These are phyloP conservation scores for Musca domestica DNA, from an alignment of 1,140 invertebrate genomes.

Conservation along the genomic window DNA sequence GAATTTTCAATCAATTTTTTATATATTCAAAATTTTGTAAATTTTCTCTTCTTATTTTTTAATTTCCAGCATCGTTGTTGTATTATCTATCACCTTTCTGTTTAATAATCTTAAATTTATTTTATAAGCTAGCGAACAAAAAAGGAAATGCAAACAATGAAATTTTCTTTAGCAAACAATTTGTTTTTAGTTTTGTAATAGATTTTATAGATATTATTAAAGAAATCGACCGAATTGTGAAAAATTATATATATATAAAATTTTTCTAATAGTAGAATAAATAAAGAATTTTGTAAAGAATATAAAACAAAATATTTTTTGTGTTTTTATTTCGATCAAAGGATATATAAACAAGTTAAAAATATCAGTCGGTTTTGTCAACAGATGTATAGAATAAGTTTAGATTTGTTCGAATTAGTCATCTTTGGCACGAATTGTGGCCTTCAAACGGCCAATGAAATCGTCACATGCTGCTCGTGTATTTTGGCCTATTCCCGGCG, in stretches of 20 bases:
- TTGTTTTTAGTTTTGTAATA: conserved; percentile 24
- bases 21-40: neutral
- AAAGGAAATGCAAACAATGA: neutral
- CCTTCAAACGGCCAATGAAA: too few relatives aligned
- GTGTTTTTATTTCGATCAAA: conserved; percentile 3
- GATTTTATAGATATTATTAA: neutral
- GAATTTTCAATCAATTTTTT: conserved; percentile 1
- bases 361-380: too few relatives aligned
- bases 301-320: neutral
- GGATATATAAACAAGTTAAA: too few relatives aligned
- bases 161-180: conserved; percentile 16
- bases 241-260: neutral
- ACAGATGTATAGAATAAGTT: too few relatives aligned
- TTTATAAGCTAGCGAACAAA: neutral
- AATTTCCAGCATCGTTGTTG: neutral
- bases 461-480: too few relatives aligned
- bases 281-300: conserved; percentile 13
- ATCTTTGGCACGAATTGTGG: too few relatives aligned
- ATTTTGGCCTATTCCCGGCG: too few relatives aligned
- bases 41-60: neutral
- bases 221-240: too few relatives aligned
- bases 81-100: conserved; percentile 1
- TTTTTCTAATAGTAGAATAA: conserved; percentile 17
- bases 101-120: neutral
- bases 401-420: too few relatives aligned